Percentiles rank a stretch among this genome's conserved stretches.
Evolutionary conservation across 1,140 invertebrate genomes (phyloP).

Genomic region (Dendroctonus valens): DNA sequence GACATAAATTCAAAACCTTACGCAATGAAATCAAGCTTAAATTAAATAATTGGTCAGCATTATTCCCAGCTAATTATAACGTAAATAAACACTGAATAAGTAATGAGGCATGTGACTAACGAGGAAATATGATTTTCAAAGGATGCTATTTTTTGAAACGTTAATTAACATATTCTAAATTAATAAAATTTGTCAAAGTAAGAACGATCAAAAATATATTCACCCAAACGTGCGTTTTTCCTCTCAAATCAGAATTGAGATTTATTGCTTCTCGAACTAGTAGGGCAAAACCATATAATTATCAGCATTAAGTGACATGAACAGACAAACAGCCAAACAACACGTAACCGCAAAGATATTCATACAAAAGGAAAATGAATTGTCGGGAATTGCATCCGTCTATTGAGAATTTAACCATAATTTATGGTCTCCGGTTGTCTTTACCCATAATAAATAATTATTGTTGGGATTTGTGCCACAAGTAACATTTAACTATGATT

Average conservation of each 20-base stretch:
- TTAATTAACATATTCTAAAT: no score
- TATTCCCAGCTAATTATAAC: no score
- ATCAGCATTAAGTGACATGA: conserved; percentile 7
- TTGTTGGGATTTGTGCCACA: conserved; percentile 10
- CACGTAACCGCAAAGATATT: conserved; percentile 7
- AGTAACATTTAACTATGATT: conserved; percentile 14
- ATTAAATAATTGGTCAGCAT: no score
- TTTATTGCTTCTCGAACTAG: neutral
- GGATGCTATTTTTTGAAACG: no score
- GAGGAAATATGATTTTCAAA: no score
- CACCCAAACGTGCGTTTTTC: no score
- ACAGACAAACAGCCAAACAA: conserved; percentile 12
- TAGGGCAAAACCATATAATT: conserved; percentile 13
- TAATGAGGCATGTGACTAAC: no score
- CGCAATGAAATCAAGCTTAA: no score
- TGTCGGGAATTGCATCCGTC: conserved; percentile 15
- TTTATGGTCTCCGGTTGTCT: conserved; percentile 18
- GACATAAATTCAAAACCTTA: no score
- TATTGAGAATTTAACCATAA: conserved; percentile 10
- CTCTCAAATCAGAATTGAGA: neutral
- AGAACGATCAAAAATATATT: no score
- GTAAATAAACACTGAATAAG: no score
- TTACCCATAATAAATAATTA: conserved; percentile 13
- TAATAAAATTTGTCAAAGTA: no score
- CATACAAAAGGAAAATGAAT: conserved; percentile 4